Evolutionary conservation across 2,888 invertebrate genomes (phyloP).

Genomic region (Tholera decimalis): DNA sequence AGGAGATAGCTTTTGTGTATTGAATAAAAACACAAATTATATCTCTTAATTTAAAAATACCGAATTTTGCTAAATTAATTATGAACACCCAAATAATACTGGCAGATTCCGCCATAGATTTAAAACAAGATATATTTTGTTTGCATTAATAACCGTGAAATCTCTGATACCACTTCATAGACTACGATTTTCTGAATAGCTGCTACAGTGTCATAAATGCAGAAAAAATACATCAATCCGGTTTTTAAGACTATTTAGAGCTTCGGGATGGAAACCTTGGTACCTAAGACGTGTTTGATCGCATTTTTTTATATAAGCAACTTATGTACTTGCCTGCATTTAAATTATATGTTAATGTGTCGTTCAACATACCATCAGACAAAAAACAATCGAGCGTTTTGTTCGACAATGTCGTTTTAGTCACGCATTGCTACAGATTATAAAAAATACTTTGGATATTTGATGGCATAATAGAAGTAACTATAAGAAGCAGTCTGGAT

Average conservation of each 20-base stretch:
- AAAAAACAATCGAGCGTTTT: constrained; percentile 21
- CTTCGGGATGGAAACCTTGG: constrained; percentile 29
- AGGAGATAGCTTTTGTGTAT: no score
- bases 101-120: constrained; percentile 42
- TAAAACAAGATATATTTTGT: constrained; percentile 20
- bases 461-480: background rate
- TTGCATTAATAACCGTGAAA: constrained; percentile 37
- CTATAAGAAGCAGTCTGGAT: background rate
- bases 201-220: constrained; percentile 7
- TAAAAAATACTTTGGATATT: background rate
- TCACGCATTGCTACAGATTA: background rate
- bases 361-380: constrained; percentile 11
- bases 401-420: constrained; percentile 8
- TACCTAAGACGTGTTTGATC: constrained; percentile 21
- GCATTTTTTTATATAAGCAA: constrained; percentile 22
- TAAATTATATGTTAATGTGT: constrained; percentile 38
- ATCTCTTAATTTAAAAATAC: no score
- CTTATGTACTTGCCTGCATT: constrained; percentile 15
- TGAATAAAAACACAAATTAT: no score
- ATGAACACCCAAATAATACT: no score
- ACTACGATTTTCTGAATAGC: background rate
- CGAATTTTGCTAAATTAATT: no score
- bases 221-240: constrained; percentile 7
- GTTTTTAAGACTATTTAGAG: constrained; percentile 4
- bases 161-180: constrained; percentile 16